phyloP scores from a whole-genome alignment of 2,888 invertebrate genomes.

The Eulithis prunata region DNA sequence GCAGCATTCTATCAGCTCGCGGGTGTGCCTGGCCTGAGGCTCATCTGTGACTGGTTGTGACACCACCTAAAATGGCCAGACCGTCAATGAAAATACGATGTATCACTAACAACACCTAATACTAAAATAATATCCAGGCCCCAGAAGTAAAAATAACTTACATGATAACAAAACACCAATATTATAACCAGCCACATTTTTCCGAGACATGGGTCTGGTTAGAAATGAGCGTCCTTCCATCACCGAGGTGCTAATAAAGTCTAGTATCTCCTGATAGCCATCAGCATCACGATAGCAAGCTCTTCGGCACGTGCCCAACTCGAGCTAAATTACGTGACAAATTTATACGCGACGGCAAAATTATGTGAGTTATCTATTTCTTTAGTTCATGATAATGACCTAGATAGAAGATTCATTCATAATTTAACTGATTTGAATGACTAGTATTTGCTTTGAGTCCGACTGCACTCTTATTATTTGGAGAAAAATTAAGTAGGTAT shows the following conservation, averaged over 20 bases:
- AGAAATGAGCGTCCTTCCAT: conserved; percentile 39
- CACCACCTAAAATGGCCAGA: conserved; percentile 47
- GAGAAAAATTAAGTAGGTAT: no score
- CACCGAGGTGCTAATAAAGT: conserved; percentile 32
- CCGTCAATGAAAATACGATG: no score
- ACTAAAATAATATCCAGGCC: no score
- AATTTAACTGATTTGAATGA: not conserved
- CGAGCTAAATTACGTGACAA: conserved; percentile 46
- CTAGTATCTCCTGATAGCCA: conserved; percentile 20
- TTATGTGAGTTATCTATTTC: conserved; percentile 24
- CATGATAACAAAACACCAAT: conserved; percentile 41
- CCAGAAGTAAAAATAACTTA: conserved; percentile 26
- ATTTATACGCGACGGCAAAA: conserved; percentile 28
- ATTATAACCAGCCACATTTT: conserved; percentile 49
- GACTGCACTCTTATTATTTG: no score
- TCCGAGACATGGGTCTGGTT: conserved; percentile 44
- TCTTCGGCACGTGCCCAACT: conserved; percentile 37
- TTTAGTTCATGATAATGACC: conserved; percentile 31
- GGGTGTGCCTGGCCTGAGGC: conserved; percentile 19
- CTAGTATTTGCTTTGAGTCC: not conserved
- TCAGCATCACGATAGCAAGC: conserved; percentile 20
- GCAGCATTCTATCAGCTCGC: conserved; percentile 59
- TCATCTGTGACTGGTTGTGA: conserved; percentile 56
- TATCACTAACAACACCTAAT: no score
- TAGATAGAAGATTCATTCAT: conserved; percentile 23